Evolutionary conservation across 2,113 vertebrate species (phyloP).

Genomic region (Uropsilus gracilis): DNA sequence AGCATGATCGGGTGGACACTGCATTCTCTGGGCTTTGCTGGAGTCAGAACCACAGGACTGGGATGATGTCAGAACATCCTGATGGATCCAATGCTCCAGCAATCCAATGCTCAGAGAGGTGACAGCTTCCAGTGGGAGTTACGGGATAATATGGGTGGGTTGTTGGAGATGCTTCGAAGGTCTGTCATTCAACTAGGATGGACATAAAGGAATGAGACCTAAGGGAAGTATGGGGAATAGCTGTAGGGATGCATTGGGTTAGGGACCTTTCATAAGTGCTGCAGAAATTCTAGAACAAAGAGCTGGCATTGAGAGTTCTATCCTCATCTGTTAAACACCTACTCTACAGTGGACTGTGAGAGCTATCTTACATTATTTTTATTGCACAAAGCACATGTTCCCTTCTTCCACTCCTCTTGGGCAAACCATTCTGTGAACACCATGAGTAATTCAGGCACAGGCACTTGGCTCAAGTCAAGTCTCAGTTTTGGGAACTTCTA

Average conservation of each 20-base stretch:
- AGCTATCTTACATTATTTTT: not conserved
- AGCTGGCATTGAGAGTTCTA: not conserved
- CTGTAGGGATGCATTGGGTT: accelerated
- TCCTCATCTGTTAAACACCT: not conserved
- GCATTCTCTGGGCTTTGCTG: not conserved
- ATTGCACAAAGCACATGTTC: not conserved
- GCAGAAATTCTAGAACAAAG: not conserved
- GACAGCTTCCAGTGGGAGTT: not conserved
- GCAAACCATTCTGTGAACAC: not conserved
- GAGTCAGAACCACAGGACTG: not conserved
- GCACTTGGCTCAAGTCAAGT: not conserved
- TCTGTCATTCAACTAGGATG: not conserved
- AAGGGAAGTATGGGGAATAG: accelerated
- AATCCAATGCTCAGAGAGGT: not conserved
- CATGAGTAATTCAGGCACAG: not conserved
- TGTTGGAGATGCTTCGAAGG: not conserved
- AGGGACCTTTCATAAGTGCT: not conserved
- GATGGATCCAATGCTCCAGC: not conserved
- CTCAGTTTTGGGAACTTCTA: not conserved
- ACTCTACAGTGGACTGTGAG: not conserved
- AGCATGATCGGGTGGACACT: not conserved
- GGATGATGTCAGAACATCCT: not conserved
- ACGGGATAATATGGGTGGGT: not conserved
- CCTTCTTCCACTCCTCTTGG: not conserved
- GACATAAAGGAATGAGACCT: not conserved